Evolutionary conservation across 1,140 invertebrate species (phyloP).

Genomic region (Nephila pilipes): DNA sequence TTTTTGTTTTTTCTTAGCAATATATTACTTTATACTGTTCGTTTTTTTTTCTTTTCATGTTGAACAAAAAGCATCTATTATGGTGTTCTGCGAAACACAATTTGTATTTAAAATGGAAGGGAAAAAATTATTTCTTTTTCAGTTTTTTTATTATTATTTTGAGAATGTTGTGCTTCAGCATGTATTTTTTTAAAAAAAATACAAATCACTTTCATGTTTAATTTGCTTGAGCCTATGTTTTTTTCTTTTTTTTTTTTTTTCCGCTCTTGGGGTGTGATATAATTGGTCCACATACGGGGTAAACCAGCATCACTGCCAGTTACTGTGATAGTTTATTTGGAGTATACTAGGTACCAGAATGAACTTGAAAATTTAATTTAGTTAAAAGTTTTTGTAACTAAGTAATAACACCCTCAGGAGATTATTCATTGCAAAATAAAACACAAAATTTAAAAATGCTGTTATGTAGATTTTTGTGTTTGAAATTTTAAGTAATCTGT

Average conservation of each 20-base stretch:
- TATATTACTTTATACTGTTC: constrained; percentile 62
- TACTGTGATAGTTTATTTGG: constrained; percentile 77
- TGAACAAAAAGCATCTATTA: neutral
- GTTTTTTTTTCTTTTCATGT: constrained; percentile 9
- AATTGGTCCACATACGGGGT: constrained; percentile 70
- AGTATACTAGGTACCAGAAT: constrained; percentile 72
- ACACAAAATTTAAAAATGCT: neutral
- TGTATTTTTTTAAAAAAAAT: constrained; percentile 28
- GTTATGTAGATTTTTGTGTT: neutral
- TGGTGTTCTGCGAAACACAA: constrained; percentile 23
- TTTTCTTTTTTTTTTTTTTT: constrained; percentile 55
- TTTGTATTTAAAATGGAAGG: neutral
- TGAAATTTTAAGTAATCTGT: neutral
- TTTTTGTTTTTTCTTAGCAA: constrained; percentile 40
- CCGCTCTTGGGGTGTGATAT: constrained; percentile 71
- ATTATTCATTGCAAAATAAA: neutral
- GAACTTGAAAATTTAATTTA: constrained; percentile 54
- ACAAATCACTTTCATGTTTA: constrained; percentile 19
- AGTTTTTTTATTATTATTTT: constrained; percentile 5
- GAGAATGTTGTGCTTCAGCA: constrained; percentile 71
- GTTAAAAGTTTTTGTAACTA: constrained; percentile 9
- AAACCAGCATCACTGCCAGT: constrained; percentile 76
- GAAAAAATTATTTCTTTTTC: constrained; percentile 22
- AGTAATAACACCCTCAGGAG: constrained; percentile 22
- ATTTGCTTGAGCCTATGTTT: constrained; percentile 56